A percentile compares a stretch with the other conserved stretches of the same genome.
These are phyloP conservation scores for Melanogrammus aeglefinus DNA, from an alignment of 2,797 vertebrate species.

Conservation along the genomic window DNA sequence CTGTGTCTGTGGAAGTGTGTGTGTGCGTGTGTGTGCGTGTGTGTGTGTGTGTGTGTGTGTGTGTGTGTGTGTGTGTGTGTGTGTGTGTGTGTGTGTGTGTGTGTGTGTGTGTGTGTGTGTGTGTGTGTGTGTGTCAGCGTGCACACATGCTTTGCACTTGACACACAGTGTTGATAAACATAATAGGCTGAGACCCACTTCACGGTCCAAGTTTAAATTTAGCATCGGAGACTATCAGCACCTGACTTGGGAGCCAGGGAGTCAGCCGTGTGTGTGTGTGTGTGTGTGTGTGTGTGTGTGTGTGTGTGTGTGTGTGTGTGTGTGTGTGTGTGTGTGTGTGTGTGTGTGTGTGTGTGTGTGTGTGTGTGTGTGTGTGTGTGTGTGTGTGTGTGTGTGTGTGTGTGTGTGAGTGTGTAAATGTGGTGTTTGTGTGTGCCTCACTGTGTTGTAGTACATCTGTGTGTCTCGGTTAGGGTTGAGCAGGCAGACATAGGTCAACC, in stretches of 20 bases:
- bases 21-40: no score
- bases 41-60: no score
- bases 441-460: background rate
- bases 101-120: conserved; percentile 14
- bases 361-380: background rate
- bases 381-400: background rate
- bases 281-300: background rate
- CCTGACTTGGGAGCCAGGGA: background rate
- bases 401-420: no score
- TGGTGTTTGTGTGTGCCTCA: background rate
- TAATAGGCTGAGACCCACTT: conserved; percentile 53
- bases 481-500: background rate
- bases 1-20: background rate
- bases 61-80: background rate
- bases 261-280: conserved; percentile 11
- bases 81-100: conserved; percentile 32
- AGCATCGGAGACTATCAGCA: conserved; percentile 37
- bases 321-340: no score
- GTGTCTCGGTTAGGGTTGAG: conserved; percentile 4
- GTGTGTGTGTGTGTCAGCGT: conserved; percentile 2
- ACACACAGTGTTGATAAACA: conserved; percentile 44
- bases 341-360: background rate
- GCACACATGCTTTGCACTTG: conserved; percentile 22
- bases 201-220: conserved; percentile 54
- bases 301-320: no score